These are phyloP conservation scores for Abscondita cerata DNA, from an alignment of 2,888 invertebrate species.

Conservation along the genomic window DNA sequence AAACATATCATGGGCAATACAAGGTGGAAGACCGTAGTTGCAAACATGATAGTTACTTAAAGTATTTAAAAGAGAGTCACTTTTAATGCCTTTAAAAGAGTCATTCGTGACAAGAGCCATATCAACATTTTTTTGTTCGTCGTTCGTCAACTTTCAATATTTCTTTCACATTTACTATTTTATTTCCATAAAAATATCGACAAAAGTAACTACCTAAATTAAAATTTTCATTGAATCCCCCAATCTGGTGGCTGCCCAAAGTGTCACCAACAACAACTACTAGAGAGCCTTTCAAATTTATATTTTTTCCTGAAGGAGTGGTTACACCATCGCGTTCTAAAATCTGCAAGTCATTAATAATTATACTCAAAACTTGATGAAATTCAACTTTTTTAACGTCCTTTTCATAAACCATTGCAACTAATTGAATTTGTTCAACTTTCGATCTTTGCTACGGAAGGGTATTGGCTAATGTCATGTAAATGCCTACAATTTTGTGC, in stretches of 20 bases:
- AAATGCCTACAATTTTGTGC: constrained; percentile 46
- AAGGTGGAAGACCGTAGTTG: too few relatives aligned
- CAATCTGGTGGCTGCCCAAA: constrained; percentile 39
- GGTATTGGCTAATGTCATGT: constrained; percentile 45
- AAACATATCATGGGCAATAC: too few relatives aligned
- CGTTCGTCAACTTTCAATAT: too few relatives aligned
- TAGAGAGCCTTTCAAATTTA: constrained; percentile 37
- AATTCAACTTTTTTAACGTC: constrained; percentile 41
- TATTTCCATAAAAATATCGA: too few relatives aligned
- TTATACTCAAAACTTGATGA: constrained; percentile 35
- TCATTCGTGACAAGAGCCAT: too few relatives aligned
- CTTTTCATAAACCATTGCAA: constrained; percentile 43
- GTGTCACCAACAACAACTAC: constrained; percentile 40
- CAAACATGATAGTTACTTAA: too few relatives aligned
- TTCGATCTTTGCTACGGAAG: constrained; percentile 38
- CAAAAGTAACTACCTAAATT: constrained; percentile 35
- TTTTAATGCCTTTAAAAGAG: too few relatives aligned
- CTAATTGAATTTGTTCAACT: constrained; percentile 43
- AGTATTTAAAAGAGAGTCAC: too few relatives aligned
- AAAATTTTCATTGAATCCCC: constrained; percentile 36
- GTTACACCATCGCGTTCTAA: constrained; percentile 43
- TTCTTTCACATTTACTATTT: too few relatives aligned
- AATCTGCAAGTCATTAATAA: constrained; percentile 40
- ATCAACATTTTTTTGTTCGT: too few relatives aligned
- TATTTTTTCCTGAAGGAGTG: constrained; percentile 15